Evolutionary conservation across 2,113 vertebrate species (phyloP).

Genomic region (Sinosuthora webbiana): DNA sequence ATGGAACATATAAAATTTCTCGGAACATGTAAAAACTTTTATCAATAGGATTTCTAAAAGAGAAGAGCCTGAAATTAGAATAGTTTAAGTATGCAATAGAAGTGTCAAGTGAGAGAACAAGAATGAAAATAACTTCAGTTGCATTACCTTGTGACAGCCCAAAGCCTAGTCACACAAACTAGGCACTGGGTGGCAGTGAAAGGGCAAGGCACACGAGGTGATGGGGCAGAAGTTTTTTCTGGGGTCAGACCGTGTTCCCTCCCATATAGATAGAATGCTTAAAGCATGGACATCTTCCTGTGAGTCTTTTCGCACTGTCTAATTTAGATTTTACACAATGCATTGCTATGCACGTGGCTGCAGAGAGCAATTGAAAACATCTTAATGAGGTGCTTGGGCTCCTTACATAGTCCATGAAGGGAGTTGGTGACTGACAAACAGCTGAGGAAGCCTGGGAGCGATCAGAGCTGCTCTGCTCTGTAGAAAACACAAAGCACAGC

Average conservation of each 20-base stretch:
- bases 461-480: conserved; percentile 30
- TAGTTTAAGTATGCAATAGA: not conserved
- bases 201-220: not conserved
- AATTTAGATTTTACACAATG: conserved; percentile 16
- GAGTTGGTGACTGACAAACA: conserved; percentile 51
- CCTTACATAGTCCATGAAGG: conserved; percentile 13
- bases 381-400: conserved; percentile 52
- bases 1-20: not conserved
- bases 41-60: not conserved
- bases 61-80: not conserved
- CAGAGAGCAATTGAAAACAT: conserved; percentile 41
- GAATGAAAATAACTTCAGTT: not conserved
- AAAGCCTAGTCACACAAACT: not conserved
- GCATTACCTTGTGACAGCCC: not conserved
- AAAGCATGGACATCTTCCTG: not conserved
- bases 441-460: conserved; percentile 38
- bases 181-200: not conserved
- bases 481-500: conserved; percentile 28
- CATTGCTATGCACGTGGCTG: not conserved
- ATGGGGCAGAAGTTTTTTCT: not conserved
- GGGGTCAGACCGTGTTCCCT: not conserved
- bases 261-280: not conserved
- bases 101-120: not conserved
- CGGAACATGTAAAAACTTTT: not conserved
- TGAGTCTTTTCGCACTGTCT: not conserved